Evolutionary conservation across 2,888 invertebrate species (phyloP).

Genomic region (Dynastes maya): DNA sequence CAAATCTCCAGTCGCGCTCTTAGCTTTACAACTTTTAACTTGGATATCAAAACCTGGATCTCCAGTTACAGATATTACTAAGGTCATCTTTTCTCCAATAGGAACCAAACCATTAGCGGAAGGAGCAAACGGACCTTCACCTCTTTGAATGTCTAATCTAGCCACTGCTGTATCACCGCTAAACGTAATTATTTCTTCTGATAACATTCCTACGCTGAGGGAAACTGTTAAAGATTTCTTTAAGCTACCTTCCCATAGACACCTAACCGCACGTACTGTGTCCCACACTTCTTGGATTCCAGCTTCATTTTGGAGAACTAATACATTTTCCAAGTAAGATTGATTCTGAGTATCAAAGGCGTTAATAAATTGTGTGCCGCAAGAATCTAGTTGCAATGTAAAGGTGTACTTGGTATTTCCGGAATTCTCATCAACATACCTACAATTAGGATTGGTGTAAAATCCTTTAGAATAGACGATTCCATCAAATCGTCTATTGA

Average conservation of each 20-base stretch:
- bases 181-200: conserved; percentile 86
- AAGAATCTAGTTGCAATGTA: conserved; percentile 82
- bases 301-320: conserved; percentile 84
- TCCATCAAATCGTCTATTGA: conserved; percentile 84
- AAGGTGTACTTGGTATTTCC: conserved; percentile 81
- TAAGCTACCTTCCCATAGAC: conserved; percentile 87
- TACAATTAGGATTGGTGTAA: conserved; percentile 79
- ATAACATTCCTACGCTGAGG: conserved; percentile 85
- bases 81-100: conserved; percentile 87
- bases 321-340: conserved; percentile 84
- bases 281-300: conserved; percentile 87
- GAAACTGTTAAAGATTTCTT: conserved; percentile 83
- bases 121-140: conserved; percentile 84
- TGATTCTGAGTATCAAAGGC: conserved; percentile 84
- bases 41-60: conserved; percentile 86
- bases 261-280: conserved; percentile 83
- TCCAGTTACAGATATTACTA: conserved; percentile 85
- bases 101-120: conserved; percentile 85
- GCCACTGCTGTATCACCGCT: conserved; percentile 89
- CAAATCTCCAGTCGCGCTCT: conserved; percentile 79
- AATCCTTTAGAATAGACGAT: conserved; percentile 87
- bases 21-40: conserved; percentile 84
- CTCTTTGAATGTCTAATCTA: conserved; percentile 83
- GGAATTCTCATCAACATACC: conserved; percentile 82
- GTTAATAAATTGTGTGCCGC: conserved; percentile 86